phyloP scores from a whole-genome alignment of 2,888 invertebrate genomes.

The Drosophila anceps region DNA sequence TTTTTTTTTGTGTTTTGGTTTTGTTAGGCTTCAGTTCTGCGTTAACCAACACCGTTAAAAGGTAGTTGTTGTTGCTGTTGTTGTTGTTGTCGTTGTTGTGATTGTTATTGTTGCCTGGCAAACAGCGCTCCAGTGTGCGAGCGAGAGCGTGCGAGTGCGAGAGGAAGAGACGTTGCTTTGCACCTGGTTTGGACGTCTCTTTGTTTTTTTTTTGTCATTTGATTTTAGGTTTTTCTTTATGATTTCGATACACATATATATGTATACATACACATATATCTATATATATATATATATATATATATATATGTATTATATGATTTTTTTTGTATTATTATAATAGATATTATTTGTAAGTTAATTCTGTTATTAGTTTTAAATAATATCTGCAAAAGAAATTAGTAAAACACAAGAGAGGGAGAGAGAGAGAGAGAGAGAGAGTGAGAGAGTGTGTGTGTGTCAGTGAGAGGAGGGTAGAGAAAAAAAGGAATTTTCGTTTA shows the following conservation, averaged over 20 bases:
- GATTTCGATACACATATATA: conserved; percentile 14
- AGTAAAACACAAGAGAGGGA: conserved; percentile 66
- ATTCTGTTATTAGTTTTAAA: conserved; percentile 71
- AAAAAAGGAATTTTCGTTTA: conserved; percentile 35
- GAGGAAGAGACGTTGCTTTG: conserved; percentile 15
- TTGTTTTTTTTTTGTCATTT: conserved; percentile 11
- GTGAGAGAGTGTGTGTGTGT: too few species aligned
- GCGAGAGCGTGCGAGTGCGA: conserved; percentile 18
- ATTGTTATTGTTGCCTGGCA: conserved; percentile 9
- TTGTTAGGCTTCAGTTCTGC: conserved; percentile 60
- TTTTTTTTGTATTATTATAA: conserved; percentile 33
- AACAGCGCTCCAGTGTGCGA: conserved; percentile 43
- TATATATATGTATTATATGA: conserved; percentile 19
- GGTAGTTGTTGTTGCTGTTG: background rate
- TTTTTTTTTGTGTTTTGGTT: background rate
- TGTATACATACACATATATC: conserved; percentile 1
- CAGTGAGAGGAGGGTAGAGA: conserved; percentile 41
- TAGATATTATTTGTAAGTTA: conserved; percentile 50
- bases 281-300: conserved; percentile 7
- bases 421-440: conserved; percentile 8
- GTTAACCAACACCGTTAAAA: conserved; percentile 47
- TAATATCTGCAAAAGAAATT: conserved; percentile 81
- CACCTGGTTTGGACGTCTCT: conserved; percentile 16
- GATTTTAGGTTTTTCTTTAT: conserved; percentile 20
- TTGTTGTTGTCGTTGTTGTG: background rate